Evolutionary conservation across 2,113 vertebrate genomes (phyloP).

Genomic region (Sapajus apella): DNA sequence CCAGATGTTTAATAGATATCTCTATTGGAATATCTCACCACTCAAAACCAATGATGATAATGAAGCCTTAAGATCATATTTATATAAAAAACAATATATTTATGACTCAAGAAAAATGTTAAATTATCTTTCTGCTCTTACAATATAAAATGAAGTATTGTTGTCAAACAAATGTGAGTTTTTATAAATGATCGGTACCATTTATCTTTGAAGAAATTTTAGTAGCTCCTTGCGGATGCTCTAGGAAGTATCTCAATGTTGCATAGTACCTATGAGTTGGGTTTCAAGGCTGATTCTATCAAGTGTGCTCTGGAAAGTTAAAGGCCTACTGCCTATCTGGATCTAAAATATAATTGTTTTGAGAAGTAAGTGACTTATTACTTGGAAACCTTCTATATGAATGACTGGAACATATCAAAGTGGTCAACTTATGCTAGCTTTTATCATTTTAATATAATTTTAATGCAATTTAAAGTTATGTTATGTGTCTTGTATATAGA

Average conservation of each 20-base stretch:
- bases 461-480: neutral
- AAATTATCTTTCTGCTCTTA: neutral
- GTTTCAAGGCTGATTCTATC: neutral
- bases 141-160: neutral
- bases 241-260: neutral
- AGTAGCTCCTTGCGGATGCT: neutral
- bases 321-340: neutral
- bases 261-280: no score
- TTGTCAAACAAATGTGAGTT: neutral
- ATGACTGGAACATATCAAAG: neutral
- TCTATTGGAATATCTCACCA: neutral
- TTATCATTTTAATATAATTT: neutral
- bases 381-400: neutral
- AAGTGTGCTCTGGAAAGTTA: neutral
- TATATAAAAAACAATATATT: neutral
- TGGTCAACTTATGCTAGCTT: neutral
- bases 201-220: neutral
- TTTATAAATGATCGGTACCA: neutral
- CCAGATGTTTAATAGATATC: neutral
- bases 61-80: neutral
- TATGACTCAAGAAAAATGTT: neutral
- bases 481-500: neutral
- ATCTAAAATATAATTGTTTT: neutral
- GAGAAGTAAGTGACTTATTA: neutral
- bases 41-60: neutral